phyloP scores from a whole-genome alignment of 2,113 vertebrate genomes.

The Malurus elegans region DNA sequence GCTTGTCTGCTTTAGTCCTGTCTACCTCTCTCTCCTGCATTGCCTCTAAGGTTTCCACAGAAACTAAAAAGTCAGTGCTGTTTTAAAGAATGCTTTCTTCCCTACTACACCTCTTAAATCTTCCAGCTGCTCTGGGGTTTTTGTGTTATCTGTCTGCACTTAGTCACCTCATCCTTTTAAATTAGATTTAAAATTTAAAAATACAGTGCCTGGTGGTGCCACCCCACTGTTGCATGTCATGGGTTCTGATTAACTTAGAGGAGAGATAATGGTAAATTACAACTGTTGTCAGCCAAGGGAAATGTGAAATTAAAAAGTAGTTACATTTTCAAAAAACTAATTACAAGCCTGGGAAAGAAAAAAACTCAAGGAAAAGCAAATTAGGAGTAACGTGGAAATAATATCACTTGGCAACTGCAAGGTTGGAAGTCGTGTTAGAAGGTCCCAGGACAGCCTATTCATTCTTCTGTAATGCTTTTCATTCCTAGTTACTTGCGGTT shows the following conservation, averaged over 20 bases:
- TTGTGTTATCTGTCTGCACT: constrained; percentile 4
- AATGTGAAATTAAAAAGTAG: neutral
- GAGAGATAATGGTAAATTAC: neutral
- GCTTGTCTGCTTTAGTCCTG: neutral
- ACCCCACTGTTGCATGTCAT: neutral
- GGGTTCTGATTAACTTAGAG: neutral
- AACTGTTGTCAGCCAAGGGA: neutral
- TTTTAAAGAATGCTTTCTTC: constrained; percentile 31
- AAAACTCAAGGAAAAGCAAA: neutral
- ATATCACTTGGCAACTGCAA: neutral
- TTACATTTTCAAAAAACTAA: neutral
- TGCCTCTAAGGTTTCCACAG: constrained; percentile 20
- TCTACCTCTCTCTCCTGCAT: neutral
- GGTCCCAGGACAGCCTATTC: neutral
- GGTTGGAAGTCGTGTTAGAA: neutral
- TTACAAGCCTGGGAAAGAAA: neutral
- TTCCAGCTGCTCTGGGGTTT: neutral
- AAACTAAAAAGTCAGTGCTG: neutral
- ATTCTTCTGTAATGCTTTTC: neutral
- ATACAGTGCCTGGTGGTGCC: neutral
- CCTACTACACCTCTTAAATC: constrained; percentile 27
- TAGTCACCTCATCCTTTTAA: constrained; percentile 24
- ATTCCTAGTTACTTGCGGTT: neutral
- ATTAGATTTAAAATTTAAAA: constrained; percentile 5
- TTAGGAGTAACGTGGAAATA: neutral